phyloP scores from a whole-genome alignment of 2,888 invertebrate genomes.

The Troides oblongomaculatus region DNA sequence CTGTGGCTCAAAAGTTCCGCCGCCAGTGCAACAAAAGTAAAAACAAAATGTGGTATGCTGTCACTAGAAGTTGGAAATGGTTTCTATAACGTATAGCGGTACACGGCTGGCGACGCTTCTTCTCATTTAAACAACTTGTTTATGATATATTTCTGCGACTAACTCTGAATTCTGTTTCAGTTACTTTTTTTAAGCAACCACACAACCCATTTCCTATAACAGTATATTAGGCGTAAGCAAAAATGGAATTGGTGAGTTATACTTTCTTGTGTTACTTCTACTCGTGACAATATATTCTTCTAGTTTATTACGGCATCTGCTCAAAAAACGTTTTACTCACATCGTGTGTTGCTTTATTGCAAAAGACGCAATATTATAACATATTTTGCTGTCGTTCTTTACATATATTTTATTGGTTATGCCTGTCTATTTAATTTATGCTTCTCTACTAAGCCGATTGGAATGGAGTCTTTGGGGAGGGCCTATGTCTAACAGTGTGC shows the following conservation, averaged over 20 bases:
- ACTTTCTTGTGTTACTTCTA: constrained; percentile 1
- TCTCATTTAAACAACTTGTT: neutral
- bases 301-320: too few relatives aligned
- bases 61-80: neutral
- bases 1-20: neutral
- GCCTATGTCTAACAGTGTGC: too few relatives aligned
- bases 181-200: constrained; percentile 16
- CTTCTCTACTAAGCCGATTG: too few relatives aligned
- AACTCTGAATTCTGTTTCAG: constrained; percentile 28
- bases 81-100: too few relatives aligned
- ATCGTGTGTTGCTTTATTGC: too few relatives aligned
- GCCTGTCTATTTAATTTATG: too few relatives aligned
- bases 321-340: too few relatives aligned
- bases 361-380: too few relatives aligned
- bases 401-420: too few relatives aligned
- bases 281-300: neutral
- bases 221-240: constrained; percentile 20
- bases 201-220: constrained; percentile 8
- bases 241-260: constrained; percentile 28
- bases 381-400: too few relatives aligned
- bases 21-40: neutral
- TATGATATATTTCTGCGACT: constrained; percentile 15
- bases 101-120: constrained; percentile 8
- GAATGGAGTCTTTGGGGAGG: too few relatives aligned
- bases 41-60: neutral